Conservation (phyloP, 53 echinoderm and acorn worm species). For the Luidia sarsii region DNA sequence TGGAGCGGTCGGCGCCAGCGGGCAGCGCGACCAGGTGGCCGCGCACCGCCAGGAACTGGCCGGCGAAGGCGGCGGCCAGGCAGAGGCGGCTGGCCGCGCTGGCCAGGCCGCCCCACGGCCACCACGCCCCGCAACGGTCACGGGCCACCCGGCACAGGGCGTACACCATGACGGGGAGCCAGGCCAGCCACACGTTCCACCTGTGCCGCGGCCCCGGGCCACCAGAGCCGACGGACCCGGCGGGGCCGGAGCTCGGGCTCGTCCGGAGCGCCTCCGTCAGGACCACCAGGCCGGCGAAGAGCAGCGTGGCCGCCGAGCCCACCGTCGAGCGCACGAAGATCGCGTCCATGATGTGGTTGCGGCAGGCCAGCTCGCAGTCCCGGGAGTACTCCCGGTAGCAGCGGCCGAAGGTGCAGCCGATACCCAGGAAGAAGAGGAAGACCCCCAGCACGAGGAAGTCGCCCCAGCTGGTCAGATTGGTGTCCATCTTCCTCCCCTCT, state of each 20-base stretch:
- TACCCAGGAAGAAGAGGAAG: constrained; percentile 77
- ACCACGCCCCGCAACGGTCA: too few relatives aligned
- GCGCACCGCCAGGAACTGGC: constrained; percentile 71
- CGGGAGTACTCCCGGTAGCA: constrained; percentile 70
- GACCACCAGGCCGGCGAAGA: constrained; percentile 64
- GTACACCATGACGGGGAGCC: constrained; percentile 46
- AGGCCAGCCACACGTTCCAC: constrained; percentile 46
- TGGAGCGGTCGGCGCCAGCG: constrained; percentile 66
- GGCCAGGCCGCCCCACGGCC: constrained; percentile 6
- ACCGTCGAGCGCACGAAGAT: constrained; percentile 66
- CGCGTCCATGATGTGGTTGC: constrained; percentile 66
- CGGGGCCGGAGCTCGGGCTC: neutral
- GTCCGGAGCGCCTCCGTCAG: constrained; percentile 53
- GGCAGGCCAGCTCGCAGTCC: constrained; percentile 42
- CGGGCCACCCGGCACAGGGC: constrained; percentile 27
- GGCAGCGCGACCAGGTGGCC: constrained; percentile 67
- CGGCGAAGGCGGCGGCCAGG: constrained; percentile 72
- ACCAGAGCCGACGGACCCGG: too few relatives aligned
- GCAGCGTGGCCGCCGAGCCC: constrained; percentile 62
- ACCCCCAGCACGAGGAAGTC: constrained; percentile 82
- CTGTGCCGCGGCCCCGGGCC: too few relatives aligned
- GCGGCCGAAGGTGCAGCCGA: constrained; percentile 83
- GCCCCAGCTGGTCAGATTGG: constrained; percentile 64
- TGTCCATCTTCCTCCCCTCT: neutral
- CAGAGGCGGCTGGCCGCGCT: constrained; percentile 38